These are phyloP conservation scores for Florisuga fusca DNA, from an alignment of 2,797 vertebrate species.

Conservation along the genomic window DNA sequence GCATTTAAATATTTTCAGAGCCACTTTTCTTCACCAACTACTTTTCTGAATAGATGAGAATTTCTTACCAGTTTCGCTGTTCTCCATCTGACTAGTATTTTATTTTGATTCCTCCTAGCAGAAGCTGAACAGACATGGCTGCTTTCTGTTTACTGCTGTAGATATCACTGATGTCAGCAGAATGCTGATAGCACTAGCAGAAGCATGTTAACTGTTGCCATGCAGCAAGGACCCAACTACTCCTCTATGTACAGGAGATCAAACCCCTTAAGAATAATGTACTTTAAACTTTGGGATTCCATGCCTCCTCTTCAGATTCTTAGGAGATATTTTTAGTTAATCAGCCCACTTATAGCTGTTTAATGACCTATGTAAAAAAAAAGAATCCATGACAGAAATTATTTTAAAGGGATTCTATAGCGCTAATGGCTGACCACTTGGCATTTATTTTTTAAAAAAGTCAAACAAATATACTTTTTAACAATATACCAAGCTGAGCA, in stretches of 20 bases:
- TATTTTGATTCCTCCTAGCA: background rate
- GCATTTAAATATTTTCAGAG: background rate
- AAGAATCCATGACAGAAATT: background rate
- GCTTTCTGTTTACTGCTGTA: conserved; percentile 53
- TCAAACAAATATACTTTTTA: background rate
- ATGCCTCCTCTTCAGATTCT: background rate
- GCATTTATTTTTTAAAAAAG: background rate
- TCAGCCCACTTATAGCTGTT: background rate
- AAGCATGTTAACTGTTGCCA: conserved; percentile 35
- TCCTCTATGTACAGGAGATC: background rate
- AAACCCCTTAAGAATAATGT: background rate
- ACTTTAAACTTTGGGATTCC: background rate
- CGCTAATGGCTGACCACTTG: background rate
- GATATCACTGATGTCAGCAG: conserved; percentile 58
- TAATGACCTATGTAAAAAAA: background rate
- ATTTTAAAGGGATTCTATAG: background rate
- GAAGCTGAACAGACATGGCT: conserved; percentile 53
- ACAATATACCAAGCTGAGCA: background rate
- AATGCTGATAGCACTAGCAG: background rate
- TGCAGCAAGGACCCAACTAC: background rate
- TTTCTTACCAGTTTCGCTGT: conserved; percentile 55
- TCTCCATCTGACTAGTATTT: conserved; percentile 59
- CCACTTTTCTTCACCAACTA: background rate
- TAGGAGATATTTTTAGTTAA: background rate
- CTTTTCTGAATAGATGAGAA: background rate